phyloP scores from a whole-genome alignment of 2,888 invertebrate species.

The Anorthoa munda region DNA sequence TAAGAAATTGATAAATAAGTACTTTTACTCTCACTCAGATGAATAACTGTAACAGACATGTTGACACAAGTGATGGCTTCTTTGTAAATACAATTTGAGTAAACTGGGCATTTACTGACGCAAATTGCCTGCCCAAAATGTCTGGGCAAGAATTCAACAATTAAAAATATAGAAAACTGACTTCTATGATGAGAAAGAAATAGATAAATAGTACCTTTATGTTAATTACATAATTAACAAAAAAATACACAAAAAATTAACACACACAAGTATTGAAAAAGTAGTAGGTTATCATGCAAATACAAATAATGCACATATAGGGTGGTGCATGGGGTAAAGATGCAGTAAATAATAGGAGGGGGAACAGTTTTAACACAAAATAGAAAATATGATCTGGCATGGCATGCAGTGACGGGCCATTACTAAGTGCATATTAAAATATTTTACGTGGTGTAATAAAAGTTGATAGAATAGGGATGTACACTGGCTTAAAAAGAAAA shows the following conservation, averaged over 20 bases:
- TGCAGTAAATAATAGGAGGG: not conserved
- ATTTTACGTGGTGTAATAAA: not conserved
- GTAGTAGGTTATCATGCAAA: slow-evolving; percentile 20
- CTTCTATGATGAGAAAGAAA: not conserved
- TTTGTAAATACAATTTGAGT: not conserved
- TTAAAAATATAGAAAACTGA: too few relatives aligned
- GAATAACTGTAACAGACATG: not conserved
- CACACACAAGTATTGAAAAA: not conserved
- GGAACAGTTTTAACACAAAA: too few relatives aligned
- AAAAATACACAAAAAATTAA: not conserved
- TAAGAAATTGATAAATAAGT: slow-evolving; percentile 55
- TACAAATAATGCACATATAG: not conserved
- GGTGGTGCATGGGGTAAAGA: not conserved
- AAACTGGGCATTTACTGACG: not conserved
- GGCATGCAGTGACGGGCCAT: slow-evolving; percentile 8
- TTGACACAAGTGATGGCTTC: not conserved
- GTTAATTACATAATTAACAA: not conserved
- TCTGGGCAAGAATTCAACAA: not conserved
- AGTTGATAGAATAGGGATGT: too few relatives aligned
- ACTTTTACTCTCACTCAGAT: slow-evolving; percentile 20
- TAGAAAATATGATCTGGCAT: too few relatives aligned
- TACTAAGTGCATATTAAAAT: not conserved
- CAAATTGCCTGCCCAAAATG: not conserved
- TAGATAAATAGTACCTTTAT: not conserved
- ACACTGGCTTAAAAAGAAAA: too few relatives aligned